Conservation (phyloP, 64 coral and sea anemone genomes). For the Actinia equina region DNA sequence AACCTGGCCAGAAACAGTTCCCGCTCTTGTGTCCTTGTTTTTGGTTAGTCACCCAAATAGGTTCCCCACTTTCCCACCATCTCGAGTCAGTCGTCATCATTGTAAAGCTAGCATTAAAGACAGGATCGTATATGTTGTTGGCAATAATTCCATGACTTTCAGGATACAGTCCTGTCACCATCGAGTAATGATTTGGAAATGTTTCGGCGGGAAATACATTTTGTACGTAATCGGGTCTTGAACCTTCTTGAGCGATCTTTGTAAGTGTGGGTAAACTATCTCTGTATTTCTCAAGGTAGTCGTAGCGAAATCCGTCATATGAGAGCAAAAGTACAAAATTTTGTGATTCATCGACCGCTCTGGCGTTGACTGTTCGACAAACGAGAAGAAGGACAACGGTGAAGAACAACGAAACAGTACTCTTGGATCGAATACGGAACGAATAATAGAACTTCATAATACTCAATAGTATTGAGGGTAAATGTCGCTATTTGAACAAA, state of each 20-base stretch:
- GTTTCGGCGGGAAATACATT: constrained; percentile 81
- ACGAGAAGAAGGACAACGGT: not conserved
- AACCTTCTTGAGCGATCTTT: constrained; percentile 31
- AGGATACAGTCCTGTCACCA: constrained; percentile 67
- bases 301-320: constrained; percentile 72
- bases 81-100: constrained; percentile 49
- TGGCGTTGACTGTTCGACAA: not conserved
- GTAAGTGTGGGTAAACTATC: constrained; percentile 22
- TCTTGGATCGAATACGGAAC: not conserved
- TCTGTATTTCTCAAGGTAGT: constrained; percentile 54
- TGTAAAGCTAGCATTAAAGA: constrained; percentile 36
- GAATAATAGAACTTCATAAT: not conserved
- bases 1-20: constrained; percentile 64
- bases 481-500: no score
- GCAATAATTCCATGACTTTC: constrained; percentile 71
- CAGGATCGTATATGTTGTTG: constrained; percentile 62
- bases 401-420: not conserved
- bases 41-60: constrained; percentile 74
- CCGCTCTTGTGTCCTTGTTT: constrained; percentile 59
- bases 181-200: constrained; percentile 82
- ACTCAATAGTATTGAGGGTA: no score
- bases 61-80: constrained; percentile 69
- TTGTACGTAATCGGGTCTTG: constrained; percentile 34
- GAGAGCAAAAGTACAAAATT: constrained; percentile 42
- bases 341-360: not conserved